Evolutionary conservation across 2,888 invertebrate species (phyloP).

Genomic region (Amblyjoppa proteus): DNA sequence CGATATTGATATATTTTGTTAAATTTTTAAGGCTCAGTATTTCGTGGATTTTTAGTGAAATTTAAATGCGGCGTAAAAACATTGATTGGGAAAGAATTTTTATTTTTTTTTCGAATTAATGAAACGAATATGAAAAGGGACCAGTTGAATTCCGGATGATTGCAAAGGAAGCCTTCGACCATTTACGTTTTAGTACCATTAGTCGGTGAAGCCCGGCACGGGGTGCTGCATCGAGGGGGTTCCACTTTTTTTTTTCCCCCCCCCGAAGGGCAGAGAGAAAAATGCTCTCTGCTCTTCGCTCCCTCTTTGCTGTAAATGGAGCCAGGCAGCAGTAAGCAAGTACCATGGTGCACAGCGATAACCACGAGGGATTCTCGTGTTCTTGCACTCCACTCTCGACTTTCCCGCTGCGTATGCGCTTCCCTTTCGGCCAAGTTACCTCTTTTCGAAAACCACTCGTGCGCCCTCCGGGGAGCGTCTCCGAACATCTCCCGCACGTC

Average conservation of each 20-base stretch:
- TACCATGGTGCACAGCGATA: conserved; percentile 9
- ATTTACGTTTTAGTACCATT: conserved; percentile 16
- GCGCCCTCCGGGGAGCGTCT: background rate
- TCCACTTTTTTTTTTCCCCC: background rate
- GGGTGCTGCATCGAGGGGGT: background rate
- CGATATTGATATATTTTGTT: background rate
- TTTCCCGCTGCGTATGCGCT: conserved; percentile 7
- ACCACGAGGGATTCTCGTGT: conserved; percentile 22
- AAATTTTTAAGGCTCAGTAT: background rate
- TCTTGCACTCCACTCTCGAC: conserved; percentile 16
- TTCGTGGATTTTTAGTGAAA: background rate
- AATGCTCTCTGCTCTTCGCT: conserved; percentile 1
- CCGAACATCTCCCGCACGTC: background rate
- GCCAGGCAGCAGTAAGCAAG: background rate
- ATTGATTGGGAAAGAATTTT: background rate
- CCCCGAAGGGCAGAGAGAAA: background rate
- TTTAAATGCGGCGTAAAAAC: background rate
- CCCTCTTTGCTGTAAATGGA: conserved; percentile 14
- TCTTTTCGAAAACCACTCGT: conserved; percentile 22
- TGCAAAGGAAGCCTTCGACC: conserved; percentile 14
- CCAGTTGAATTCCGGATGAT: background rate
- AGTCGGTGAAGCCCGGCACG: background rate
- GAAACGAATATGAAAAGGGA: background rate
- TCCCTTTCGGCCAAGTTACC: conserved; percentile 24
- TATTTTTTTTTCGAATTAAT: background rate